phyloP scores from a whole-genome alignment of 2,888 invertebrate species.

The Athalia cordata region DNA sequence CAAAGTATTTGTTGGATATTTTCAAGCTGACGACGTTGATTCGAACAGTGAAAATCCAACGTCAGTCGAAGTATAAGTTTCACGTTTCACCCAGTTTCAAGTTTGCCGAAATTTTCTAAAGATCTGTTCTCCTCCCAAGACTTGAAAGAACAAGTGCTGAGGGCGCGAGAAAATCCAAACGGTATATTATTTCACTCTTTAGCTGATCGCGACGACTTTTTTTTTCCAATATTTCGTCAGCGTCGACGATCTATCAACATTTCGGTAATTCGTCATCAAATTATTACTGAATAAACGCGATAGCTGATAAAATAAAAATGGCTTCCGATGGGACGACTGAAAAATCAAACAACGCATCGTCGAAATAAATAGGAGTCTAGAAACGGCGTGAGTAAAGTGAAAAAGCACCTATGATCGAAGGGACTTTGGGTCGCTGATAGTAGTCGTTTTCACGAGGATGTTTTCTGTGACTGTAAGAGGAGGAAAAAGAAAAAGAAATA shows the following conservation, averaged over 20 bases:
- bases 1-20: slow-evolving; percentile 21
- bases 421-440: neutral
- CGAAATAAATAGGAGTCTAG: no score
- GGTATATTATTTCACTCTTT: neutral
- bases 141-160: neutral
- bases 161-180: neutral
- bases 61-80: slow-evolving; percentile 14
- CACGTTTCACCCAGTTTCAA: slow-evolving; percentile 25
- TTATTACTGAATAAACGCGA: neutral
- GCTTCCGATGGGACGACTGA: neutral
- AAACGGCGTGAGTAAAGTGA: no score
- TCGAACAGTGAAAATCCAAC: neutral
- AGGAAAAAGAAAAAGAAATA: neutral
- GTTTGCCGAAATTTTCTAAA: slow-evolving; percentile 12
- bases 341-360: no score
- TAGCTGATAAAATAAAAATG: neutral
- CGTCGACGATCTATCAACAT: neutral
- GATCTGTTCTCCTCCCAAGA: neutral
- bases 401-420: no score
- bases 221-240: neutral
- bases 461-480: neutral
- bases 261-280: no score
- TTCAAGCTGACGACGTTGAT: slow-evolving; percentile 30
- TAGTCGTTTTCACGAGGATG: neutral
- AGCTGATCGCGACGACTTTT: neutral